These are phyloP conservation scores for Rhabditoides inermis DNA, from an alignment of 2,888 invertebrate species.

Conservation along the genomic window DNA sequence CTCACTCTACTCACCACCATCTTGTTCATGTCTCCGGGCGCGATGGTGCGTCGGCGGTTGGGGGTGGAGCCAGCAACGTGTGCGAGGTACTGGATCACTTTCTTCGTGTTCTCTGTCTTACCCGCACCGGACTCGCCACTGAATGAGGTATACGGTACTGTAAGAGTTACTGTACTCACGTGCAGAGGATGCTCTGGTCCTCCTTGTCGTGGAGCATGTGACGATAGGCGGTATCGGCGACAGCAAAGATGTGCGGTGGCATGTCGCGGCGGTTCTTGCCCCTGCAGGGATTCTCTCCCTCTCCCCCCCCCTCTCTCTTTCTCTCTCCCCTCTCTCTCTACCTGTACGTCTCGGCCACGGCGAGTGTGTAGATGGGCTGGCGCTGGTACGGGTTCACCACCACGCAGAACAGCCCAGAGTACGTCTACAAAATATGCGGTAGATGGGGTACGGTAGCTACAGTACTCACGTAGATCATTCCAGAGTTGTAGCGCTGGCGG, in stretches of 20 bases:
- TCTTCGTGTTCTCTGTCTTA: constrained; percentile 99
- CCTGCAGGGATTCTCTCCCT: constrained; percentile 54
- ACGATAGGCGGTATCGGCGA: constrained; percentile 96
- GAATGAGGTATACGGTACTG: constrained; percentile 3
- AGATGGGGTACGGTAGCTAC: not conserved
- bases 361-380: constrained; percentile 96
- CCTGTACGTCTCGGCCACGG: constrained; percentile 93
- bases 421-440: constrained; percentile 69
- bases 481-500: constrained; percentile 97
- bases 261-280: constrained; percentile 74
- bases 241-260: constrained; percentile 98
- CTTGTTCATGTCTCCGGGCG: too few species aligned
- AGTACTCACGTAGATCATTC: constrained; percentile 95
- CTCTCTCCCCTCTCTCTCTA: constrained; percentile 73
- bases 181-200: constrained; percentile 97
- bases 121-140: constrained; percentile 96
- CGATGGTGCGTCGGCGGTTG: too few species aligned
- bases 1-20: too few species aligned
- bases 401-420: constrained; percentile 98
- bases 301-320: constrained; percentile 70
- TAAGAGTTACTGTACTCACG: constrained; percentile 56
- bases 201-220: constrained; percentile 98
- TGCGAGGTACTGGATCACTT: constrained; percentile 98
- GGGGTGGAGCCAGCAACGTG: constrained; percentile 87
- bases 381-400: constrained; percentile 93